A percentile compares a stretch with the other conserved stretches of the same genome.
phyloP scores from a whole-genome alignment of 2,113 vertebrate species.

The Rhabdornis inornatus region DNA sequence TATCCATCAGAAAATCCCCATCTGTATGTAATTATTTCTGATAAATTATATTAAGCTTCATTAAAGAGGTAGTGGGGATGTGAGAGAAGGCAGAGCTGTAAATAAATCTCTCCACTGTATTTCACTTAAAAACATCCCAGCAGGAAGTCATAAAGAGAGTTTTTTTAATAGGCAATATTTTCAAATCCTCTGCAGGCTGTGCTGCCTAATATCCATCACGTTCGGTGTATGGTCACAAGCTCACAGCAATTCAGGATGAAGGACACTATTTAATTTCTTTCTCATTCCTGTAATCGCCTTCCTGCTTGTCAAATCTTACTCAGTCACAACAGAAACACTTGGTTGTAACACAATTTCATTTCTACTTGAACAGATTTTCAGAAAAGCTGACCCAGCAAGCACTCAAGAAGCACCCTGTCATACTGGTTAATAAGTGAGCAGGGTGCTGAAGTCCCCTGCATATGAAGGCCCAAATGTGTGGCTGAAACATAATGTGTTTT shows the following conservation, averaged over 20 bases:
- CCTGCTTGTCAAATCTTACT: neutral
- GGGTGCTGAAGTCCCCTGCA: neutral
- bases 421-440: neutral
- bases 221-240: neutral
- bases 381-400: neutral
- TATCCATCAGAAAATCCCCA: constrained; percentile 69
- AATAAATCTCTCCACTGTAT: constrained; percentile 66
- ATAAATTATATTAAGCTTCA: constrained; percentile 69
- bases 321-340: neutral
- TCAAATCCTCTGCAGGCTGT: constrained; percentile 51
- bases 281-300: neutral
- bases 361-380: neutral
- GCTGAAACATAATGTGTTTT: neutral
- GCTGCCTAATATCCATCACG: constrained; percentile 28
- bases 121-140: constrained; percentile 65
- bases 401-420: neutral
- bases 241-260: neutral
- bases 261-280: constrained; percentile 8
- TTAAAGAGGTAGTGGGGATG: constrained; percentile 40
- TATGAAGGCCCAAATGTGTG: neutral
- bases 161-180: constrained; percentile 64
- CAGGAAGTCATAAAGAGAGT: constrained; percentile 58
- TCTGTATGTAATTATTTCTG: constrained; percentile 73
- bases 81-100: constrained; percentile 53
- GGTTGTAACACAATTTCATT: neutral